Conservation (phyloP, 2,797 vertebrate species). For the Enteromius fasciolatus region DNA sequence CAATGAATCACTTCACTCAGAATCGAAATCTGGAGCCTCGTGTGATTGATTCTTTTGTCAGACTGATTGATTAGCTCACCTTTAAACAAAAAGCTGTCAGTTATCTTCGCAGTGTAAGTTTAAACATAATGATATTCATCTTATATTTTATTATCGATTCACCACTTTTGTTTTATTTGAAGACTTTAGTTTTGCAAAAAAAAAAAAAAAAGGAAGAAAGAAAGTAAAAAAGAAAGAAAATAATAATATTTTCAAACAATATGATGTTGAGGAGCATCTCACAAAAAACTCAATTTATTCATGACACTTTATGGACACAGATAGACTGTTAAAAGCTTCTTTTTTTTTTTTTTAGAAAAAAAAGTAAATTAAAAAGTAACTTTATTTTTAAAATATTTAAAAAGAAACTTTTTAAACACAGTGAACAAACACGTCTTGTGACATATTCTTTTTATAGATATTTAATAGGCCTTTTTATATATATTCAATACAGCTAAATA, state of each 20-base stretch:
- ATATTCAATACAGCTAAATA: neutral
- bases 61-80: slow-evolving; percentile 22
- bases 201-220: too few species aligned
- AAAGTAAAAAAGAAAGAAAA: too few species aligned
- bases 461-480: neutral
- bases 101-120: neutral
- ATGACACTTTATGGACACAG: neutral
- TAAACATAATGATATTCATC: neutral
- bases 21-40: neutral
- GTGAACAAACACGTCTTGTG: too few species aligned
- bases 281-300: neutral
- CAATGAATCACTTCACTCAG: slow-evolving; percentile 1
- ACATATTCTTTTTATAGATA: neutral
- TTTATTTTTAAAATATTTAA: neutral
- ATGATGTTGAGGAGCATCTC: neutral
- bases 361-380: too few species aligned
- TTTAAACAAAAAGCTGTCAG: neutral
- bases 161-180: neutral
- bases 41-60: slow-evolving; percentile 21
- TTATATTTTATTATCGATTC: neutral
- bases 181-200: neutral
- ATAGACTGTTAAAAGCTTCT: neutral
- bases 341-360: too few species aligned
- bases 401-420: neutral
- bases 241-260: neutral